Conservation (phyloP, 1,140 invertebrate species). For the Danaus plexippus region DNA sequence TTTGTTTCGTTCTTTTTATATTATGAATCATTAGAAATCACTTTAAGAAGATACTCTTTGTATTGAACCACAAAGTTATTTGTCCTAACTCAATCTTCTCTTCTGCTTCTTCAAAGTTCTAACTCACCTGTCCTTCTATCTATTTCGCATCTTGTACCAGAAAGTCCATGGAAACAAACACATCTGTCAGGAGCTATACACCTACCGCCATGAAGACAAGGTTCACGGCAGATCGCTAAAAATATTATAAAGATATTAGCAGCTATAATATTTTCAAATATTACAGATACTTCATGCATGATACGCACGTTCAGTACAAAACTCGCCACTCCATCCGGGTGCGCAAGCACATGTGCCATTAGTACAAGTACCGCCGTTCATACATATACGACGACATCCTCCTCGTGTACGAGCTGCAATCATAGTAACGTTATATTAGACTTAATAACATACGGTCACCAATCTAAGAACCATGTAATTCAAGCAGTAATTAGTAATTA, state of each 20-base stretch:
- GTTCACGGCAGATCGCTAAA: constrained; percentile 84
- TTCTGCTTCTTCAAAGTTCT: not conserved
- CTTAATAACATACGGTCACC: not conserved
- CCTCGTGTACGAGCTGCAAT: constrained; percentile 59
- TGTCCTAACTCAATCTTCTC: no score
- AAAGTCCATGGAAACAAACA: constrained; percentile 89
- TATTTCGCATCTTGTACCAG: constrained; percentile 86
- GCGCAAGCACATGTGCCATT: constrained; percentile 81
- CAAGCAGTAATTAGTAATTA: no score
- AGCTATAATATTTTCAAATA: not conserved
- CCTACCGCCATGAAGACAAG: constrained; percentile 86
- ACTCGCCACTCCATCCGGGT: constrained; percentile 82
- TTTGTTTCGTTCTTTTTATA: no score
- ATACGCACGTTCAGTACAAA: constrained; percentile 83
- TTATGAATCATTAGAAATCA: no score
- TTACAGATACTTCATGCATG: not conserved
- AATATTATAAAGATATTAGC: constrained; percentile 24
- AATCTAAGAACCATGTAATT: no score
- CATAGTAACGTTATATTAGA: not conserved
- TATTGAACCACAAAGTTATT: no score
- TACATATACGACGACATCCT: constrained; percentile 78
- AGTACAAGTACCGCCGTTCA: constrained; percentile 84
- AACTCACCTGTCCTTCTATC: constrained; percentile 71
- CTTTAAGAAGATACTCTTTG: no score
- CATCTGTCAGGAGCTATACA: constrained; percentile 90